Evolutionary conservation across 1,140 invertebrate genomes (phyloP).

Genomic region (Formica exsecta): DNA sequence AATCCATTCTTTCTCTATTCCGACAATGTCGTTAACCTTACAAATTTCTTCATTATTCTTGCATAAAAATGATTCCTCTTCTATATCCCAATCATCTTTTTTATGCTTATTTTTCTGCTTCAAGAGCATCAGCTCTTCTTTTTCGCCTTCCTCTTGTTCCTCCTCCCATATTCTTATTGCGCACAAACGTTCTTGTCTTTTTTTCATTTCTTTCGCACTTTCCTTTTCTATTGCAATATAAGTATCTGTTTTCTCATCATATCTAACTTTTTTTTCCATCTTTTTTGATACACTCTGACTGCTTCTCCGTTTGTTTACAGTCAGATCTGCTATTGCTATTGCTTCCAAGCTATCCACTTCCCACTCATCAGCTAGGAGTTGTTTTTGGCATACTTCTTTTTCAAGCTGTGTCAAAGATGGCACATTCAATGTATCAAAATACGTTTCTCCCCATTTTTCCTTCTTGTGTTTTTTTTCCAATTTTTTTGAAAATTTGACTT

Average conservation of each 20-base stretch:
- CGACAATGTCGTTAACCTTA: constrained; percentile 13
- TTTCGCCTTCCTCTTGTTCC: constrained; percentile 84
- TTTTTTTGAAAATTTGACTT: constrained; percentile 62
- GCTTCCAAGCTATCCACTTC: constrained; percentile 85
- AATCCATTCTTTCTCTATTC: not conserved
- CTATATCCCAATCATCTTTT: constrained; percentile 76
- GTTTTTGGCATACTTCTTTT: constrained; percentile 75
- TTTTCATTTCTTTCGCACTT: constrained; percentile 77
- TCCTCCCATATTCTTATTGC: constrained; percentile 85
- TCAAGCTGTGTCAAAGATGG: constrained; percentile 83
- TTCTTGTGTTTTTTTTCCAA: constrained; percentile 69
- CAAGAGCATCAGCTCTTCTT: constrained; percentile 79
- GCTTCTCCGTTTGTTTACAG: constrained; percentile 59
- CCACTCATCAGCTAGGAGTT: constrained; percentile 83
- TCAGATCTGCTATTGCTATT: constrained; percentile 71
- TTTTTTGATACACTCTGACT: constrained; percentile 70
- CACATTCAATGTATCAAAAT: constrained; percentile 82
- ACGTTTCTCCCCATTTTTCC: constrained; percentile 78
- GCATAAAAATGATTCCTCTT: constrained; percentile 56
- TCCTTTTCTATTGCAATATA: constrained; percentile 84
- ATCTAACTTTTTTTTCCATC: constrained; percentile 80
- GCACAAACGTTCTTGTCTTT: constrained; percentile 76
- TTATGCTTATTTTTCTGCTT: constrained; percentile 69
- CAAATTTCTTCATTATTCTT: constrained; percentile 37
- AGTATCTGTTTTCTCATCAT: constrained; percentile 83